A percentile compares a stretch with the other conserved stretches of the same genome.
Conservation (phyloP, 2,888 invertebrate genomes). For the Pinctada fucata region DNA sequence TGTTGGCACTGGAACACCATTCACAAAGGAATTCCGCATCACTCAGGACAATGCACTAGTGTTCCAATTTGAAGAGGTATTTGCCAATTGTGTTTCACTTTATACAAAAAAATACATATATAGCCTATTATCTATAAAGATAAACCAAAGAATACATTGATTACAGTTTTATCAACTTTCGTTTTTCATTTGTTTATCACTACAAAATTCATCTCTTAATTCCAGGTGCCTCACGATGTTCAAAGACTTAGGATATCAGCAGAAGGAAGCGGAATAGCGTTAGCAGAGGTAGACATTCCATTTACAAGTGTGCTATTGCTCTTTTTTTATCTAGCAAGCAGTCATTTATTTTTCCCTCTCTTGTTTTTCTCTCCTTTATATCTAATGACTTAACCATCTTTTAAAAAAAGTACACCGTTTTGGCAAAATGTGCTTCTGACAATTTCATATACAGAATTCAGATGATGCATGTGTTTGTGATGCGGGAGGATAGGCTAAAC, state of each 20-base stretch:
- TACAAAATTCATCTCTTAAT: no score
- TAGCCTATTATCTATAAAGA: background rate
- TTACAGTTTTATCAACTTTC: background rate
- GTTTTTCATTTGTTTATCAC: no score
- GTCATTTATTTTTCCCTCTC: no score
- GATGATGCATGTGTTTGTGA: no score
- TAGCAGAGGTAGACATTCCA: constrained; percentile 56
- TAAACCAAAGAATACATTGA: background rate
- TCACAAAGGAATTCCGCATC: constrained; percentile 49
- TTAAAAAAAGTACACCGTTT: no score
- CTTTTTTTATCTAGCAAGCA: no score
- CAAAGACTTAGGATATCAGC: constrained; percentile 50
- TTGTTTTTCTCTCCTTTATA: no score
- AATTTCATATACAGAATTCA: no score
- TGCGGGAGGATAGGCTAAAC: no score
- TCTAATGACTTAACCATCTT: no score
- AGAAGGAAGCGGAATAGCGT: constrained; percentile 58
- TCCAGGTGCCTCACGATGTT: constrained; percentile 53
- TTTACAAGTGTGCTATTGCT: background rate
- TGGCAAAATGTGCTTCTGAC: no score
- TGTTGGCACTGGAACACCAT: constrained; percentile 35
- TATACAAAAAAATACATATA: background rate
- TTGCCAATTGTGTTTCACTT: constrained; percentile 13
- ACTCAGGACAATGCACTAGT: constrained; percentile 67
- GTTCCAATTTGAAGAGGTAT: constrained; percentile 71